phyloP scores from a whole-genome alignment of 2,113 vertebrate species.

The Colistium nudipinnis region DNA sequence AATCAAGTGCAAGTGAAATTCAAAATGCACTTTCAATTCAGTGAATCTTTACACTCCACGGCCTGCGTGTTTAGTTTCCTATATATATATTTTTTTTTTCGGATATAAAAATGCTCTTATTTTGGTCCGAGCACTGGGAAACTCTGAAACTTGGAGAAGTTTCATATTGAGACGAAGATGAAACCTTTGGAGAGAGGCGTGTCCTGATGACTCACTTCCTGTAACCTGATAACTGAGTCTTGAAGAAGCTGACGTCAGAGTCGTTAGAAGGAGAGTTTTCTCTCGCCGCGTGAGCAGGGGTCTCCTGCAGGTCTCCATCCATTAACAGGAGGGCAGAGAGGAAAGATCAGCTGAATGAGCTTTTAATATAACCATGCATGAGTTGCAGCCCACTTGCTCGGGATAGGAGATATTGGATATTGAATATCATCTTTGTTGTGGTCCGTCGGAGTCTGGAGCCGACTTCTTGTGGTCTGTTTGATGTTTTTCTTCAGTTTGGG shows the following conservation, averaged over 20 bases:
- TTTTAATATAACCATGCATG: background rate
- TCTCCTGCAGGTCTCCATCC: background rate
- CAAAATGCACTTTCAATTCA: background rate
- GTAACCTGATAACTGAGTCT: background rate
- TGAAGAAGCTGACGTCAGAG: constrained; percentile 5
- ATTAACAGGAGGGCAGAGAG: background rate
- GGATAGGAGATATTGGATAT: no score
- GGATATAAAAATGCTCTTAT: no score
- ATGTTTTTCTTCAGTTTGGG: no score
- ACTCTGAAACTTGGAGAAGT: no score
- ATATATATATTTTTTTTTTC: no score
- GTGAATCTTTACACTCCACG: no score
- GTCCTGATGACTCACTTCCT: background rate
- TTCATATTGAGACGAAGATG: background rate
- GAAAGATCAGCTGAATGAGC: background rate
- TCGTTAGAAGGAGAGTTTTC: constrained; percentile 4
- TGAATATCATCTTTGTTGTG: no score
- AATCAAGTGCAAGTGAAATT: background rate
- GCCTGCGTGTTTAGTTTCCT: no score
- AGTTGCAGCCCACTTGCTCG: background rate
- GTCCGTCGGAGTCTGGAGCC: no score
- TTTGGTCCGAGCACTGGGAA: background rate
- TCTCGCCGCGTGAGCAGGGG: background rate
- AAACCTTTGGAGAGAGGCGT: background rate
- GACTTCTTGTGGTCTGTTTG: no score